Evolutionary conservation across 2,797 vertebrate genomes (phyloP).

Genomic region (Huso huso): DNA sequence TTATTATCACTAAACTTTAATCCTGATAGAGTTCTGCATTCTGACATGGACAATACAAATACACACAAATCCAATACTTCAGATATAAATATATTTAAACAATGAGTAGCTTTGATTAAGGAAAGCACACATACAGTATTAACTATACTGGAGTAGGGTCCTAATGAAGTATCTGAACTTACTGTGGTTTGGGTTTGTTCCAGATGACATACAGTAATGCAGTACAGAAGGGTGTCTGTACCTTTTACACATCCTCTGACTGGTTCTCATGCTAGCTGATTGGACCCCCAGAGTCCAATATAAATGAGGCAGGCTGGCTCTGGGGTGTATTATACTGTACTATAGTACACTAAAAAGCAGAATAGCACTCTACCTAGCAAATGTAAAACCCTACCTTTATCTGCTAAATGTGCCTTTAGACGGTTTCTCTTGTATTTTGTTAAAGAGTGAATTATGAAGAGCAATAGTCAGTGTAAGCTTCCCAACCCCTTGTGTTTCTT

Average conservation of each 20-base stretch:
- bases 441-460: conserved; percentile 10
- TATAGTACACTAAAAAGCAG: no score
- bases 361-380: no score
- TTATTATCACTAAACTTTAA: no score
- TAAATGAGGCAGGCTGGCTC: no score
- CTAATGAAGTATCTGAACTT: background rate
- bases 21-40: no score
- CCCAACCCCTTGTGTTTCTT: background rate
- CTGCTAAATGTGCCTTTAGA: conserved; percentile 5
- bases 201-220: background rate
- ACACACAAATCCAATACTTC: background rate
- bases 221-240: no score
- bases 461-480: background rate
- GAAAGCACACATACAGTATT: background rate
- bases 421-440: conserved; percentile 19
- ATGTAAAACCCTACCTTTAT: background rate
- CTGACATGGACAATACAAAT: background rate
- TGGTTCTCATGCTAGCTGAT: no score
- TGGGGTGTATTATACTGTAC: no score
- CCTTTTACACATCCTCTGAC: no score
- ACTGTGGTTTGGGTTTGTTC: background rate
- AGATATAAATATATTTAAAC: background rate
- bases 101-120: background rate
- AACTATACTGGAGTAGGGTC: background rate
- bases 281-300: no score